Base-by-base conservation (phyloP, 2,888 invertebrate genomes). In the Pachliopta kotzebuea region DNA sequence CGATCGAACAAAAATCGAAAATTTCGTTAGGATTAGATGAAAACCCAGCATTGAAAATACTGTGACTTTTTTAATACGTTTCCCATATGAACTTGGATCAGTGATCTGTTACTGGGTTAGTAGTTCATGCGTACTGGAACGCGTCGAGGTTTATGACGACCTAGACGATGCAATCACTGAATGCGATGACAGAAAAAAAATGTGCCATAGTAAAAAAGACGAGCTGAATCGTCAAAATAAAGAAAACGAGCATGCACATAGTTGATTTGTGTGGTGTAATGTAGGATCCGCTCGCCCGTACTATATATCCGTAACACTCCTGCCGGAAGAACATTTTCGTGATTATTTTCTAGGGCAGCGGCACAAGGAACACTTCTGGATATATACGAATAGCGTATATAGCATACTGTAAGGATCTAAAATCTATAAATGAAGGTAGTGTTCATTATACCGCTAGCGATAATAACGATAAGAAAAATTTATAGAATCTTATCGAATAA, bases 121-220 rank as follows among this genome's bases (percentile, higher is more conserved):
- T 45, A 45, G 45, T 45, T 45, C 45, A 45, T 45, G 45, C 49
- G 21, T 4, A n/a, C 56, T 42, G 60, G 57, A 23, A 56, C 52
- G 53, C 62, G 31, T 14, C 18, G 9, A 55, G 24, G 18, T 70
- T 79, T 81, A 72, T 63, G 72, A 68, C 74, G 74, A 75, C 83
- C 83, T 81, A 78, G 64, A 80, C 82, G 90, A 88, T 83, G 90
- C 92, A 88, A 86, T 91, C 92, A 92, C 91, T 92, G 91, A 92
- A 92, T 91, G 92, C 92, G 83, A 86, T 86, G 81, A 73, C 76
- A 76, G 74, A 75, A 74, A 78, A 77, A 79, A 72, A 72, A 70
- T 69, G 72, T 87, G 86, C 92, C 90, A 83, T 88, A 84, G 74
- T 74, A 79, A 85, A 86, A 79, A 72, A 71, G 66, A 70, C 74